A percentile compares a stretch with the other conserved stretches of the same genome.
These are phyloP conservation scores for Sinopyrophorus schimmeli DNA, from an alignment of 2,888 invertebrate species.

Conservation along the genomic window DNA sequence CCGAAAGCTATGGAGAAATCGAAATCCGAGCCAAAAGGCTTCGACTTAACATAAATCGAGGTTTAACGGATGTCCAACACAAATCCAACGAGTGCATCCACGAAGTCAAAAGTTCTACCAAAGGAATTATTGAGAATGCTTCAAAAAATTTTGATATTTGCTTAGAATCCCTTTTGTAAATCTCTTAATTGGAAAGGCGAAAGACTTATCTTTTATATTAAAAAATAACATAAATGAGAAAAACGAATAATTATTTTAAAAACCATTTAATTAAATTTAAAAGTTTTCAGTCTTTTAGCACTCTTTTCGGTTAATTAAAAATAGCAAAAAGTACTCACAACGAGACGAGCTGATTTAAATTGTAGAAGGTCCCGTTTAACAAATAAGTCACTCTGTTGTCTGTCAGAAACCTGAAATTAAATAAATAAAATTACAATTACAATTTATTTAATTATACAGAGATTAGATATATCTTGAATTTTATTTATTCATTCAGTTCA, in stretches of 20 bases:
- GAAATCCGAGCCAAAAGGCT: background rate
- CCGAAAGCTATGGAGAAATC: background rate
- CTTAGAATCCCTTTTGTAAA: background rate
- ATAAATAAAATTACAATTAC: slow-evolving; percentile 12
- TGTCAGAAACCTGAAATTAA: slow-evolving; percentile 57
- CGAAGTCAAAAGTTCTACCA: background rate
- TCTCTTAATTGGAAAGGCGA: too few relatives aligned
- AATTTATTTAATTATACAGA: too few relatives aligned
- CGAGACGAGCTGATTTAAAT: slow-evolving; percentile 53
- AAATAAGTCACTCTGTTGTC: slow-evolving; percentile 56
- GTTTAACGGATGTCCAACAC: background rate
- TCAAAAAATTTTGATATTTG: slow-evolving; percentile 5
- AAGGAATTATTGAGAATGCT: slow-evolving; percentile 4
- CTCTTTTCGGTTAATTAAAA: too few relatives aligned
- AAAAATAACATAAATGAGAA: too few relatives aligned
- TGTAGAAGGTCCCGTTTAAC: slow-evolving; percentile 55
- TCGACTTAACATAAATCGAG: background rate
- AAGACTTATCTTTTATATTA: too few relatives aligned
- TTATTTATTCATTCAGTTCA: too few relatives aligned
- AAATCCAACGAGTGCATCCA: slow-evolving; percentile 2
- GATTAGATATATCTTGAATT: too few relatives aligned
- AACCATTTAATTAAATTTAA: too few relatives aligned
- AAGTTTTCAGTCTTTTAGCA: too few relatives aligned
- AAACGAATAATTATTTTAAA: too few relatives aligned
- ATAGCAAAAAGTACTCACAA: slow-evolving; percentile 55